Evolutionary conservation across 1,140 invertebrate species (phyloP).

Genomic region (Parasteatoda tepidariorum): DNA sequence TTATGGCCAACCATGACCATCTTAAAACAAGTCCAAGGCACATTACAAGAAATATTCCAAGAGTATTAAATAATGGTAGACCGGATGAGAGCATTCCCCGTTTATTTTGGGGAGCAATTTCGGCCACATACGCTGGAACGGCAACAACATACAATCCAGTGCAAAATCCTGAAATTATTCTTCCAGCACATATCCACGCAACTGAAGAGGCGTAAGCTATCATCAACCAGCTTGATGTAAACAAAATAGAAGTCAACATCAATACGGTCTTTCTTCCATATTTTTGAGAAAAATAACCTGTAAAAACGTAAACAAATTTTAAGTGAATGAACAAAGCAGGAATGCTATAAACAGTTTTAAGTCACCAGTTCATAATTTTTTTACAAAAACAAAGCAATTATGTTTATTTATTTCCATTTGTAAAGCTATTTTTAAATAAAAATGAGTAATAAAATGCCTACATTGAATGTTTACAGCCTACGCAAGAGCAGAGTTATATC

Average conservation of each 20-base stretch:
- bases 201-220: constrained; percentile 75
- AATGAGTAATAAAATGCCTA: too few relatives aligned
- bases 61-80: constrained; percentile 80
- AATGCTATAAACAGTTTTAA: too few relatives aligned
- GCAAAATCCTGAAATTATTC: constrained; percentile 76
- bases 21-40: neutral
- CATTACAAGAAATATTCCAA: constrained; percentile 79
- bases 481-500: too few relatives aligned
- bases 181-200: constrained; percentile 72
- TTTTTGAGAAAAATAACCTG: constrained; percentile 77
- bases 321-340: too few relatives aligned
- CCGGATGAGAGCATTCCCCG: constrained; percentile 84
- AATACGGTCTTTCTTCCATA: constrained; percentile 82
- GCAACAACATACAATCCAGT: constrained; percentile 74
- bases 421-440: too few relatives aligned
- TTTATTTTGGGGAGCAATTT: constrained; percentile 85
- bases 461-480: too few relatives aligned
- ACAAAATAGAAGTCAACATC: constrained; percentile 77
- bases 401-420: too few relatives aligned
- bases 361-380: too few relatives aligned
- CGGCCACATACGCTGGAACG: constrained; percentile 86
- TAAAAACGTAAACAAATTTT: too few relatives aligned
- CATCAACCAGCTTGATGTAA: constrained; percentile 79
- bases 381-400: too few relatives aligned
- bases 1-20: neutral